A percentile compares a stretch with the other conserved stretches of the same genome.
Evolutionary conservation across 2,888 invertebrate genomes (phyloP).

Genomic region (Oxytorus armatus): DNA sequence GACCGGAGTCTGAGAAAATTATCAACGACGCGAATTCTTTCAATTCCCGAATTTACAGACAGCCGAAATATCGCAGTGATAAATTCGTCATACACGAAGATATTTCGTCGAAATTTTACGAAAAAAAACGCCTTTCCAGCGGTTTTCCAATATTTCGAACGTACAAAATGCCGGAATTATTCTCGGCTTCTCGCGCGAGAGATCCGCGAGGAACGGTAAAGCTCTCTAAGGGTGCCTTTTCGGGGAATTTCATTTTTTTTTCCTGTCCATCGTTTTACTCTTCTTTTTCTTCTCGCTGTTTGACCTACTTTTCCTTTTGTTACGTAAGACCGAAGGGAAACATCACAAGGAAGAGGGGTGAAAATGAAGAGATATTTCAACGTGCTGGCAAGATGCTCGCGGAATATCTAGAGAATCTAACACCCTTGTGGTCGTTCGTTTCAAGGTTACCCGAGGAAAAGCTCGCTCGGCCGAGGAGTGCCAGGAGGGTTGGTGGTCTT

Average conservation of each 20-base stretch:
- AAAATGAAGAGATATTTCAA: conserved; percentile 33
- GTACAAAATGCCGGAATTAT: not conserved
- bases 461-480: conserved; percentile 54
- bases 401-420: conserved; percentile 34
- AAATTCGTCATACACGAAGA: not conserved
- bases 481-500: conserved; percentile 29
- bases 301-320: conserved; percentile 51
- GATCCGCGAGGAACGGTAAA: not conserved
- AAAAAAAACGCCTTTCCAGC: not conserved
- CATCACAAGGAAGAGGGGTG: not conserved
- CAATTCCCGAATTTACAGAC: not conserved
- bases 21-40: no score
- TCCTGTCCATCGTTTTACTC: not conserved
- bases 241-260: conserved; percentile 16
- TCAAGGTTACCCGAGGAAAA: conserved; percentile 65
- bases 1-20: no score
- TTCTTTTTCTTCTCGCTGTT: not conserved
- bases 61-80: not conserved
- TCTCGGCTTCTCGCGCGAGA: conserved; percentile 2
- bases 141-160: conserved; percentile 18
- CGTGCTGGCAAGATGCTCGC: conserved; percentile 22
- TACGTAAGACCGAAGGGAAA: not conserved
- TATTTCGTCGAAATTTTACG: not conserved
- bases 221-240: not conserved
- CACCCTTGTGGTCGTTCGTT: conserved; percentile 38